Conservation (phyloP, 2,888 invertebrate genomes). For the Caenorhabditis doughertyi region DNA sequence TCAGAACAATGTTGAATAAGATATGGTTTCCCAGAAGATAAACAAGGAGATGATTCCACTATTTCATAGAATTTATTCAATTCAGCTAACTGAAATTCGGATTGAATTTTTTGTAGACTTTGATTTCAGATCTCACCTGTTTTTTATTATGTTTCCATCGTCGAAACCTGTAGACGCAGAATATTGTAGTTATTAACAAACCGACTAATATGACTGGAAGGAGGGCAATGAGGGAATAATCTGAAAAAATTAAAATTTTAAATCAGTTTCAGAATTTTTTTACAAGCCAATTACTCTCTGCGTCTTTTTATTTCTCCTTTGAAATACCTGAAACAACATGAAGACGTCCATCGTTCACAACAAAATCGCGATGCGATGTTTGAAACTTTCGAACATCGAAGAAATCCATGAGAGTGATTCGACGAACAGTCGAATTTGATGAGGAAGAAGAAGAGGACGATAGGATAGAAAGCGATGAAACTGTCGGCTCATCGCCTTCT, state of each 20-base stretch:
- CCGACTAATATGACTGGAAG: conserved; percentile 71
- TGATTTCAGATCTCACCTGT: no score
- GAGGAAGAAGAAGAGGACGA: conserved; percentile 24
- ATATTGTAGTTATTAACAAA: conserved; percentile 62
- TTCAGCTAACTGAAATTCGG: conserved; percentile 60
- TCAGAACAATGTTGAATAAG: conserved; percentile 55
- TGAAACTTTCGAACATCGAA: conserved; percentile 65
- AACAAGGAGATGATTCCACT: conserved; percentile 65
- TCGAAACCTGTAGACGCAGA: conserved; percentile 66
- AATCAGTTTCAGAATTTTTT: neutral
- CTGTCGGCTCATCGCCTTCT: conserved; percentile 49
- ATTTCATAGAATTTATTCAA: conserved; percentile 69
- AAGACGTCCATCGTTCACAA: conserved; percentile 55
- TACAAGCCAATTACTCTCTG: conserved; percentile 2
- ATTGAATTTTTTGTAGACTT: neutral
- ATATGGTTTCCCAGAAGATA: conserved; percentile 52
- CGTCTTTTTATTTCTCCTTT: conserved; percentile 18
- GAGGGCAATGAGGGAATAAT: conserved; percentile 72
- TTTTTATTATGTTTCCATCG: conserved; percentile 64
- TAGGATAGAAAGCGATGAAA: conserved; percentile 10
- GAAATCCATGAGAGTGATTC: conserved; percentile 59
- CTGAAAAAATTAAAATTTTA: conserved; percentile 51
- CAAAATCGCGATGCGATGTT: conserved; percentile 58
- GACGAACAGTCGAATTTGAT: conserved; percentile 43
- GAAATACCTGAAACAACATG: conserved; percentile 61